Evolutionary conservation across 2,113 vertebrate species (phyloP).

Genomic region (Anguilla japonica): DNA sequence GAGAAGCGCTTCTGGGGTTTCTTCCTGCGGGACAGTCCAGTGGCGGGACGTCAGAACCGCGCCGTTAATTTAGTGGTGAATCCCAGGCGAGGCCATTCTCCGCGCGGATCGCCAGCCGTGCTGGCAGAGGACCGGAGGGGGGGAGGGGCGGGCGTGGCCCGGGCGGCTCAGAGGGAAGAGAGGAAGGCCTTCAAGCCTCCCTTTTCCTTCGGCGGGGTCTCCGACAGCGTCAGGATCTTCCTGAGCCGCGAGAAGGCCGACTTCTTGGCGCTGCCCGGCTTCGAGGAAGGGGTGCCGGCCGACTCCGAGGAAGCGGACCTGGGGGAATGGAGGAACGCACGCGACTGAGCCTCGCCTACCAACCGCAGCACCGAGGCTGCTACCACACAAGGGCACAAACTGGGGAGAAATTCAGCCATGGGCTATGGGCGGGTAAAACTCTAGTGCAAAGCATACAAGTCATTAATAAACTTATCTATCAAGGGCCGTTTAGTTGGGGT

Average conservation of each 20-base stretch:
- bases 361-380: not conserved
- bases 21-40: not conserved
- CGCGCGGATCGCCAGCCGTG: conserved; percentile 16
- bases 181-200: conserved; percentile 85
- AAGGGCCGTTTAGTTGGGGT: not conserved
- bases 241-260: conserved; percentile 83
- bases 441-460: not conserved
- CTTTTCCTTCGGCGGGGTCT: conserved; percentile 71
- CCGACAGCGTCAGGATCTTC: conserved; percentile 79
- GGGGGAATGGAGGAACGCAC: not conserved
- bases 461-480: not conserved
- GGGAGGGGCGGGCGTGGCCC: not conserved
- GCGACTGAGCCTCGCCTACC: not conserved
- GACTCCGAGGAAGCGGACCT: conserved; percentile 62
- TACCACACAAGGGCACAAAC: not conserved
- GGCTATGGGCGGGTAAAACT: not conserved
- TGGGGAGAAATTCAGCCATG: too few species aligned
- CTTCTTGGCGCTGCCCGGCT: conserved; percentile 68
- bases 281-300: conserved; percentile 63
- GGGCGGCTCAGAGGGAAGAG: conserved; percentile 74
- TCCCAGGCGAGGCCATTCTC: conserved; percentile 39
- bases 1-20: not conserved
- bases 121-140: not conserved
- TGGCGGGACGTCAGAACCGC: not conserved
- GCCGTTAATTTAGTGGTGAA: conserved; percentile 3